Evolutionary conservation across 2,888 invertebrate species (phyloP).

Genomic region (Acanthacorydalis orientalis): DNA sequence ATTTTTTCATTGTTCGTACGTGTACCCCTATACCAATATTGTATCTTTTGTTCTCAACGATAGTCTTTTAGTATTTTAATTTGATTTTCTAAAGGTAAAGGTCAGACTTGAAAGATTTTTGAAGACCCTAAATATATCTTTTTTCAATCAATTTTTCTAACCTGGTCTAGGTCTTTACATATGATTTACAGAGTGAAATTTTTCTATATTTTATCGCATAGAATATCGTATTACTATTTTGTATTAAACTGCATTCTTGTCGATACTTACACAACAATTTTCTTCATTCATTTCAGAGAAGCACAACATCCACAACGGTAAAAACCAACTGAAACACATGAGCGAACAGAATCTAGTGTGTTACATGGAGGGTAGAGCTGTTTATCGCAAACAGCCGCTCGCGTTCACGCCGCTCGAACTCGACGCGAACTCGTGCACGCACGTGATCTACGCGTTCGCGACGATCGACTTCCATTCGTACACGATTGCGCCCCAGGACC

Average conservation of each 20-base stretch:
- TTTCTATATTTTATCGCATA: too few species aligned
- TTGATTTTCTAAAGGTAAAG: too few species aligned
- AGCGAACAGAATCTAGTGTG: slow-evolving; percentile 34
- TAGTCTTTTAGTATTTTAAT: too few species aligned
- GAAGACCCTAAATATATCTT: too few species aligned
- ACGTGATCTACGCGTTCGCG: slow-evolving; percentile 57
- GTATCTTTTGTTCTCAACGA: too few species aligned
- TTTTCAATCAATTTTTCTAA: too few species aligned
- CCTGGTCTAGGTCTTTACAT: too few species aligned
- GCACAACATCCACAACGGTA: neutral
- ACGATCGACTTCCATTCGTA: slow-evolving; percentile 48
- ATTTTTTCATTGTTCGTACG: too few species aligned
- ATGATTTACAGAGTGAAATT: too few species aligned
- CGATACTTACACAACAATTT: neutral
- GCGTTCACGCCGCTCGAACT: slow-evolving; percentile 45
- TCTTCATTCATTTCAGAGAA: neutral
- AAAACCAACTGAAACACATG: neutral
- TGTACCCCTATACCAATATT: too few species aligned
- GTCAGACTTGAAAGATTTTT: too few species aligned
- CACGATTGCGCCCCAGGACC: slow-evolving; percentile 43
- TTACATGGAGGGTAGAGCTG: slow-evolving; percentile 49
- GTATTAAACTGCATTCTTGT: too few species aligned
- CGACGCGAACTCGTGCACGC: slow-evolving; percentile 51
- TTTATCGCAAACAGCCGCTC: slow-evolving; percentile 47
- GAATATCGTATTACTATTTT: neutral